Evolutionary conservation across 2,888 invertebrate genomes (phyloP).

Genomic region (Caenorhabditis plicata): DNA sequence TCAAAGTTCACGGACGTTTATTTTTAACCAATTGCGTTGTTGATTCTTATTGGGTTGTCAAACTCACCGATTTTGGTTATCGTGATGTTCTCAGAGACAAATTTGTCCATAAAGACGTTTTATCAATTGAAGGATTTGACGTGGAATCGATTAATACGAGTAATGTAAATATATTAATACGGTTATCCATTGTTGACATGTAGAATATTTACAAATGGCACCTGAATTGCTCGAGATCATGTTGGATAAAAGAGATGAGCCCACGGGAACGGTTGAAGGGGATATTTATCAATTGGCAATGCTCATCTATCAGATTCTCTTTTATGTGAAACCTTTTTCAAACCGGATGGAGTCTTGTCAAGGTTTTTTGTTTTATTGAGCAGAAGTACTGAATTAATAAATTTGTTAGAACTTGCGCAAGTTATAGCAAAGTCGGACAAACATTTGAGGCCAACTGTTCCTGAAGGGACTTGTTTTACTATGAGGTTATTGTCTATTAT

Average conservation of each 20-base stretch:
- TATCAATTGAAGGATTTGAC: constrained; percentile 7
- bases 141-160: constrained; percentile 21
- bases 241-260: constrained; percentile 22
- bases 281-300: constrained; percentile 49
- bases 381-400: neutral
- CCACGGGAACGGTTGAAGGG: constrained; percentile 22
- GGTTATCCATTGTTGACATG: neutral
- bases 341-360: constrained; percentile 26
- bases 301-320: constrained; percentile 46
- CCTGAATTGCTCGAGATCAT: constrained; percentile 33
- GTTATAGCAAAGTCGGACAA: constrained; percentile 7
- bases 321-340: constrained; percentile 40
- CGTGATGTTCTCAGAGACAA: constrained; percentile 28
- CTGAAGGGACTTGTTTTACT: constrained; percentile 30
- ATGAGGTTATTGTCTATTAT: constrained; percentile 40
- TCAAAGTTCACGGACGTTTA: constrained; percentile 43
- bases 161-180: neutral
- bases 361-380: constrained; percentile 7
- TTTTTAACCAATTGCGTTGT: constrained; percentile 50
- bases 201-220: constrained; percentile 43
- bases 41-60: constrained; percentile 51
- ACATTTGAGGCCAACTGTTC: constrained; percentile 26
- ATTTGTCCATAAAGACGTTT: constrained; percentile 25
- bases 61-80: constrained; percentile 47
- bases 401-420: constrained; percentile 13